Percentiles rank a stretch among this genome's conserved stretches.
Evolutionary conservation across 2,888 invertebrate genomes (phyloP).

Genomic region (Aleiodes leptofemur): DNA sequence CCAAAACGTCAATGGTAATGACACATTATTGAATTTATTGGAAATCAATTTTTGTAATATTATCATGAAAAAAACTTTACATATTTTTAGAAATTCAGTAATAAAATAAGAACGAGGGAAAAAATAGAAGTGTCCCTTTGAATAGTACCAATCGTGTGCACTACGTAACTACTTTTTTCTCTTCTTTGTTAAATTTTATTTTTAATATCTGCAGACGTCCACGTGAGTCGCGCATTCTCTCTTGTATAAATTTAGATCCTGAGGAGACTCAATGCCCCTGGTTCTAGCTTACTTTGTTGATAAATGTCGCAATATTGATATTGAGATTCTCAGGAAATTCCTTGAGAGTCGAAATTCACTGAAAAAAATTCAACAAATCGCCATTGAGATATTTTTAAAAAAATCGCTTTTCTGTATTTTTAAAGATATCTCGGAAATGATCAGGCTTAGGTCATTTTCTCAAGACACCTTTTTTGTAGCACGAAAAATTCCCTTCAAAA

Average conservation of each 20-base stretch:
- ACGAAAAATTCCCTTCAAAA: no score
- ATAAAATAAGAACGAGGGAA: neutral
- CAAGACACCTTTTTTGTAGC: no score
- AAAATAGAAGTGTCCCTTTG: conserved; percentile 6
- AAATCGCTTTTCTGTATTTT: no score
- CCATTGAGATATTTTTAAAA: no score
- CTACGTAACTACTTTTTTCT: conserved; percentile 46
- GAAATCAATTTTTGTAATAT: neutral
- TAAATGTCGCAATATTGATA: no score
- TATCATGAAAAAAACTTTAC: neutral
- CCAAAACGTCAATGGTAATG: neutral
- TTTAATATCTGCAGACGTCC: conserved; percentile 67
- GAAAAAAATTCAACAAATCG: no score
- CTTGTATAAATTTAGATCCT: conserved; percentile 49
- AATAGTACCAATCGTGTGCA: neutral
- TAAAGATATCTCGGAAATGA: no score
- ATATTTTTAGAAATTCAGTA: conserved; percentile 9
- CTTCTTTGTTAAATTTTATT: conserved; percentile 67
- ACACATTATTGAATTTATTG: conserved; percentile 22
- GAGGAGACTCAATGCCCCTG: conserved; percentile 26
- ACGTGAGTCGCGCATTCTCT: conserved; percentile 58
- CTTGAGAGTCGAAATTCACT: no score
- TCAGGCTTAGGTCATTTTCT: no score
- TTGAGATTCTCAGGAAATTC: no score
- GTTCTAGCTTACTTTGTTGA: no score